These are phyloP conservation scores for Adelognathus sp. DNA, from an alignment of 2,888 invertebrate genomes.

Conservation along the genomic window DNA sequence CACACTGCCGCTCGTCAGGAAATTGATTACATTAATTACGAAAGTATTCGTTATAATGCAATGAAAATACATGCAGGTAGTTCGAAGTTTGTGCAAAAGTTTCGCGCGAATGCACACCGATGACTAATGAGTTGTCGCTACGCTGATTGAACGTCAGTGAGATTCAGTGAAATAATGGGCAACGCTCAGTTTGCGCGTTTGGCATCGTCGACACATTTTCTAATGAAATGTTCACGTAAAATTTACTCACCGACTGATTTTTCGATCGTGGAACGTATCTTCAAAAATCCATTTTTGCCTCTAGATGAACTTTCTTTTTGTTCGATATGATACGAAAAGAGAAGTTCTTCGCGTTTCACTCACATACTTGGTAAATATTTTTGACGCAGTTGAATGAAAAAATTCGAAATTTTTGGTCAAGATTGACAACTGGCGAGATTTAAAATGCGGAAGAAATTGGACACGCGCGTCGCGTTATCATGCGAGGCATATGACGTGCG, in stretches of 20 bases:
- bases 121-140: conserved; percentile 53
- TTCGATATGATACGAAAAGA: too few relatives aligned
- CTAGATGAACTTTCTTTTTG: too few relatives aligned
- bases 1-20: neutral
- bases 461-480: neutral
- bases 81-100: conserved; percentile 54
- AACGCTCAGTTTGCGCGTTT: conserved; percentile 2
- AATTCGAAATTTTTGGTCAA: neutral
- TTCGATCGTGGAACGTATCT: neutral
- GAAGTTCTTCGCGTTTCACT: neutral
- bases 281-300: conserved; percentile 15
- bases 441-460: neutral
- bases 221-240: neutral
- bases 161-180: conserved; percentile 42
- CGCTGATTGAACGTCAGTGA: conserved; percentile 68
- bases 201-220: conserved; percentile 16
- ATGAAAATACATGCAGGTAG: conserved; percentile 4
- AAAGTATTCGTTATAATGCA: too few relatives aligned
- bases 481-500: conserved; percentile 3
- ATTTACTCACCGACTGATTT: conserved; percentile 30
- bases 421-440: neutral
- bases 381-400: neutral
- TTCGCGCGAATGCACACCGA: conserved; percentile 46
- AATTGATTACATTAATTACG: neutral
- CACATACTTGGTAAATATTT: neutral